Conservation (phyloP, 1,140 invertebrate genomes). For the Leucophenga varia region DNA sequence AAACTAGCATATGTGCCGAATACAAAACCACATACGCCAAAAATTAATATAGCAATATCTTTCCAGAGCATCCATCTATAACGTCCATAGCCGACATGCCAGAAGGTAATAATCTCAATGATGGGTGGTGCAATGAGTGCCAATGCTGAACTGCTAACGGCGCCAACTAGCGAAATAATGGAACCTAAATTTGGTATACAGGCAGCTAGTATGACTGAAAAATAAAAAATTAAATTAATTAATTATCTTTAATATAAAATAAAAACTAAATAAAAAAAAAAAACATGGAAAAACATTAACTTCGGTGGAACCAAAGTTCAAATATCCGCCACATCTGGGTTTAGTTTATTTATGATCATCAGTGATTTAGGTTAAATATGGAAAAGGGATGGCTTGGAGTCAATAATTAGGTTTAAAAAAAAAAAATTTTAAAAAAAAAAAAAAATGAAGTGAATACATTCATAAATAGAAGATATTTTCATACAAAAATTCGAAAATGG, state of each 20-base stretch:
- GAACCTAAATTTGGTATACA: constrained; percentile 84
- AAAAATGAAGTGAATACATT: too few relatives aligned
- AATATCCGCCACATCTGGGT: too few relatives aligned
- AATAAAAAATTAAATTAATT: constrained; percentile 1
- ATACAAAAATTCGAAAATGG: neutral
- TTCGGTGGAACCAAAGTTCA: too few relatives aligned
- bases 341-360: too few relatives aligned
- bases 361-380: too few relatives aligned
- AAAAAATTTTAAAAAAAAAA: constrained; percentile 4
- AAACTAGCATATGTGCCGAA: constrained; percentile 80
- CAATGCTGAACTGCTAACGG: constrained; percentile 83
- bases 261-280: too few relatives aligned
- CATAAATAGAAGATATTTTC: too few relatives aligned
- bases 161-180: constrained; percentile 89
- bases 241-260: constrained; percentile 32
- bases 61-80: constrained; percentile 69
- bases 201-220: constrained; percentile 77
- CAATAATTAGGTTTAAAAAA: constrained; percentile 5
- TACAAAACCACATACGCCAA: constrained; percentile 74
- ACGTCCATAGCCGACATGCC: constrained; percentile 65
- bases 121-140: constrained; percentile 89
- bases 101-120: constrained; percentile 84
- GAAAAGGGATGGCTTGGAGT: too few relatives aligned
- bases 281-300: too few relatives aligned
- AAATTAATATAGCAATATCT: constrained; percentile 69